Conservation (phyloP, 1,140 invertebrate genomes). For the Spodoptera frugiperda region DNA sequence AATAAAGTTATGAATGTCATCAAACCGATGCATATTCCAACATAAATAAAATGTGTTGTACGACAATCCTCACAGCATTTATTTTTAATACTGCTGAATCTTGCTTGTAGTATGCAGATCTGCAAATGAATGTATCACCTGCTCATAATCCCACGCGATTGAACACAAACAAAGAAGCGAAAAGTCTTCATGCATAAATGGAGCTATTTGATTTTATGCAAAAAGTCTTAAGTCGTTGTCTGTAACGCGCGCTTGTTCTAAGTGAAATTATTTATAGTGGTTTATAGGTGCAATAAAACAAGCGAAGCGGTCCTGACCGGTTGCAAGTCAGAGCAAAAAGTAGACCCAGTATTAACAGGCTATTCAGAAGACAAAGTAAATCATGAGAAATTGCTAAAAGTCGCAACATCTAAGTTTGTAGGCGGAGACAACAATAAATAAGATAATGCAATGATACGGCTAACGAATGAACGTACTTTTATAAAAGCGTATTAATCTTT, state of each 20-base stretch:
- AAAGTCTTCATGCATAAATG: slow-evolving; percentile 26
- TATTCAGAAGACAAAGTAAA: slow-evolving; percentile 68
- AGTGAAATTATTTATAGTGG: slow-evolving; percentile 46
- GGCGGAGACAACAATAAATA: slow-evolving; percentile 68
- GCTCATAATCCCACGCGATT: slow-evolving; percentile 27
- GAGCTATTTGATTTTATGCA: slow-evolving; percentile 32
- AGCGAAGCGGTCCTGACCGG: slow-evolving; percentile 56
- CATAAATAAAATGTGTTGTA: slow-evolving; percentile 2
- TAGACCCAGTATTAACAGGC: slow-evolving; percentile 56
- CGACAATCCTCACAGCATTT: not conserved
- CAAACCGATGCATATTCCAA: not conserved
- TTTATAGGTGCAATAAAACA: slow-evolving; percentile 44
- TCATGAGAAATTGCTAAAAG: slow-evolving; percentile 72
- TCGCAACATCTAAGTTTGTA: slow-evolving; percentile 55
- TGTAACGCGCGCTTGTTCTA: slow-evolving; percentile 32
- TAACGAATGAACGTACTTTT: slow-evolving; percentile 33
- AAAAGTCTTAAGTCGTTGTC: slow-evolving; percentile 29
- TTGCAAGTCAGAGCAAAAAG: slow-evolving; percentile 70
- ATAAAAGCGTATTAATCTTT: slow-evolving; percentile 24
- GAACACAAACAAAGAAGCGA: slow-evolving; percentile 33
- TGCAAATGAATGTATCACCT: slow-evolving; percentile 34
- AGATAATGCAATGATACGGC: slow-evolving; percentile 54
- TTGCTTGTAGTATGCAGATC: slow-evolving; percentile 23
- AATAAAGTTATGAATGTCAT: slow-evolving; percentile 1
- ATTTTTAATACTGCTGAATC: slow-evolving; percentile 5